These are phyloP conservation scores for Stratiolaelaps scimitus DNA, from an alignment of 1,140 invertebrate genomes.

Conservation along the genomic window DNA sequence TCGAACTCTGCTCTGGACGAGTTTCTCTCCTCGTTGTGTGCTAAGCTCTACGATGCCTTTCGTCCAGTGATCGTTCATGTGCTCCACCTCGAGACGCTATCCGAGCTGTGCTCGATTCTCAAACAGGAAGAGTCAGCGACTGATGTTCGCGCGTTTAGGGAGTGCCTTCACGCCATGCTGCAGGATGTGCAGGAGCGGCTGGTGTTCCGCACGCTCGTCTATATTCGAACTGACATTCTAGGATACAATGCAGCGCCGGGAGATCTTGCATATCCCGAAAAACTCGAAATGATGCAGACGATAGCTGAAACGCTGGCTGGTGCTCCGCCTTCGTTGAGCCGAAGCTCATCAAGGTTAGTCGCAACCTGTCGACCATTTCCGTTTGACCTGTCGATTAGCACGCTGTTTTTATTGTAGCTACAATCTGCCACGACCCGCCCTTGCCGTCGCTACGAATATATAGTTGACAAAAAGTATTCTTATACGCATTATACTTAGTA, in stretches of 20 bases:
- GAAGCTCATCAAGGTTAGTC: conserved; percentile 14
- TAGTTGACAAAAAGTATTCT: no score
- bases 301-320: conserved; percentile 29
- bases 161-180: conserved; percentile 67
- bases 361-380: conserved; percentile 22
- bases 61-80: conserved; percentile 93
- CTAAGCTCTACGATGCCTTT: conserved; percentile 76
- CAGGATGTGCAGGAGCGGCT: conserved; percentile 93
- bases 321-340: conserved; percentile 1
- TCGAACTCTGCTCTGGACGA: conserved; percentile 38
- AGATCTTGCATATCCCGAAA: conserved; percentile 93
- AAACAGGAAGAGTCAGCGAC: conserved; percentile 39
- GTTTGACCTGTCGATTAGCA: conserved; percentile 31
- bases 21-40: conserved; percentile 71
- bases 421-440: no score
- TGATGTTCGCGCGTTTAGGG: conserved; percentile 65
- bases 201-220: conserved; percentile 88
- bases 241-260: conserved; percentile 75
- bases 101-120: conserved; percentile 88
- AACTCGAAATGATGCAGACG: conserved; percentile 87
- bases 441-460: no score
- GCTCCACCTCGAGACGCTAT: conserved; percentile 90
- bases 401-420: conserved; percentile 42
- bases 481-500: no score
- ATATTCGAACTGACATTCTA: conserved; percentile 77